Evolutionary conservation across 1,140 invertebrate genomes (phyloP), one percentile per base, ranked within the genome.

Genomic region (Zaprionus taronus): DNA sequence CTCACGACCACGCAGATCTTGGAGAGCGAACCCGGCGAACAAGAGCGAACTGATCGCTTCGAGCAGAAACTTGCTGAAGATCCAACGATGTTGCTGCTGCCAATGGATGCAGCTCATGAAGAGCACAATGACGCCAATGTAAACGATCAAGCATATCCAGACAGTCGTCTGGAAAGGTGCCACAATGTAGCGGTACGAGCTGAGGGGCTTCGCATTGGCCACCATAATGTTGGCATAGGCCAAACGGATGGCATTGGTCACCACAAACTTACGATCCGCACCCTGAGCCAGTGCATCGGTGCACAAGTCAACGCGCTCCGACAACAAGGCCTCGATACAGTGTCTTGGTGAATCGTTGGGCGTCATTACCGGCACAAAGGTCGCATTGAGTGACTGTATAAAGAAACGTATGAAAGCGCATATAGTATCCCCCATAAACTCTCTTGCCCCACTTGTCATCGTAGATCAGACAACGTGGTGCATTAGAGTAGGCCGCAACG

Each of bases 171-270:
- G 53, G 15, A 87, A 87, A 0, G 84, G 84, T 2, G 84, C 84
- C 0, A 66, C 56, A 1, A 87, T 28, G 17, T 87, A 87, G 0
- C 80, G 71, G 51, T 79, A 87, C 4, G 84, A 70, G 1, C 77
- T 75, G 20, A 87, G 14, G 0, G 68, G 80, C 7, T 81, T 77
- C 0, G 84, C 77, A 61, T 79, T 77, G 2, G 68, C 56, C 7
- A 87, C 84, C 72, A 87, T 56, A 7, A 87, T 56, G 60, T 87
- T 87, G 3, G 84, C 84, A 36, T 77, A 60, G 28, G 74, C 78
- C 11, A 87, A 12, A 2, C 84, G 56, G 4, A 87, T 60, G 3
- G 81, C 64, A 4, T 65, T 60, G 0, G 84, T 76, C 9, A 84
- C 9, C 1, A 14, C 49, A 6, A 89, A 83, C 0, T 36, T 41